Conservation (phyloP, 2,113 vertebrate genomes). For the Mellivora capensis region DNA sequence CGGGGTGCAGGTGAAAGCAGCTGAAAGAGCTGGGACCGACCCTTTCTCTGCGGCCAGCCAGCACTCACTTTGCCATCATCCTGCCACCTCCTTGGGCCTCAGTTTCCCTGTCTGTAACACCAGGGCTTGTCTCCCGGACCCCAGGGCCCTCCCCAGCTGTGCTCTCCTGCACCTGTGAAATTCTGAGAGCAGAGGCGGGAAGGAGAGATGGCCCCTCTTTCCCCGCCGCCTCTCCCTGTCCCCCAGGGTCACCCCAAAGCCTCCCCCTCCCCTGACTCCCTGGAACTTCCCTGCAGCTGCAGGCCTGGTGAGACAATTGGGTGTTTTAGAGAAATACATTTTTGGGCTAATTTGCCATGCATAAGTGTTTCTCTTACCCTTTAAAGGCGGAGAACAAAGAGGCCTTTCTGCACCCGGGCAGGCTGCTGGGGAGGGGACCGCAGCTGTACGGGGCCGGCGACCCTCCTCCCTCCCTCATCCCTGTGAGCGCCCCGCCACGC, state of each 20-base stretch:
- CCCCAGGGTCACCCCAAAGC: constrained; percentile 78
- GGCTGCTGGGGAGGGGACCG: constrained; percentile 84
- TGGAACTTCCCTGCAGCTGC: constrained; percentile 89
- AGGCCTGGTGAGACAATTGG: constrained; percentile 87
- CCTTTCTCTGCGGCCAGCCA: background rate
- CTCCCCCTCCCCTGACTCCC: constrained; percentile 80
- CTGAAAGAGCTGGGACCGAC: background rate
- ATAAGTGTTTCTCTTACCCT: constrained; percentile 90
- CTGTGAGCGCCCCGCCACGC: constrained; percentile 56
- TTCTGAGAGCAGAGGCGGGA: constrained; percentile 46
- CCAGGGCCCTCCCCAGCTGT: constrained; percentile 37
- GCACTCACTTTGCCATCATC: background rate
- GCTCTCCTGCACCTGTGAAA: constrained; percentile 1
- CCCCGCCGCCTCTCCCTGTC: constrained; percentile 72
- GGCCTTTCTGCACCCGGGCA: constrained; percentile 81
- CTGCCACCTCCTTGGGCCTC: background rate
- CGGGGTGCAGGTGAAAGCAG: background rate
- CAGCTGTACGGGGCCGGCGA: constrained; percentile 84
- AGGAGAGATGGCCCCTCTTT: constrained; percentile 48
- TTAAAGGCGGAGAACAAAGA: constrained; percentile 88
- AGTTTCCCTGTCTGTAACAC: background rate
- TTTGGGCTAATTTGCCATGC: constrained; percentile 90
- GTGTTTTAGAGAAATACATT: constrained; percentile 91
- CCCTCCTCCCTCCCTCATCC: constrained; percentile 79
- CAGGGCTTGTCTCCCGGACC: background rate